Evolutionary conservation across 2,113 vertebrate genomes (phyloP).

Genomic region (Cyprinus carpio): DNA sequence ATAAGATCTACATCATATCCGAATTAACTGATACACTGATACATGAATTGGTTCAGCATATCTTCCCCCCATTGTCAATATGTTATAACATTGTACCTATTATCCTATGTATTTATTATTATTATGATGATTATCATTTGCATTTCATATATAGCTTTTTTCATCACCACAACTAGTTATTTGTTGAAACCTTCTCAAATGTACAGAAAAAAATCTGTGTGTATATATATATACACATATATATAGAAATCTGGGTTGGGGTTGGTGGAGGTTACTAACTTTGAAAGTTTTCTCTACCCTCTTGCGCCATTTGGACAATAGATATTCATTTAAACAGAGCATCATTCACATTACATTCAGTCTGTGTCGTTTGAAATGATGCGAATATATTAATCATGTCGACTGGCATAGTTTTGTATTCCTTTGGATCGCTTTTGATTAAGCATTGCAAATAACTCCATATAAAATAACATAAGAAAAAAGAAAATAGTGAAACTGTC

Average conservation of each 20-base stretch:
- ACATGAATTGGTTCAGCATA: neutral
- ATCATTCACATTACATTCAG: neutral
- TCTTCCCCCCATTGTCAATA: neutral
- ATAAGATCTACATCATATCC: neutral
- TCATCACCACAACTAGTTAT: neutral
- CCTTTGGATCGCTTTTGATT: neutral
- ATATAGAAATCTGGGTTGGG: no score
- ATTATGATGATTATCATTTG: neutral
- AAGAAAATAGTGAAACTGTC: neutral
- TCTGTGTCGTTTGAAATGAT: neutral
- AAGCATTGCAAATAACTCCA: neutral
- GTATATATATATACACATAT: no score
- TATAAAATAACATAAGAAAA: neutral
- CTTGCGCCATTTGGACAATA: neutral
- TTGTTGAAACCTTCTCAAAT: neutral
- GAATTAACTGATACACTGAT: neutral
- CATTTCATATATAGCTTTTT: neutral
- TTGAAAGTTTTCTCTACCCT: neutral
- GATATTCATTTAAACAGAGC: neutral
- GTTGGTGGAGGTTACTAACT: neutral
- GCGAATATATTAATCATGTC: neutral
- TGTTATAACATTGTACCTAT: neutral
- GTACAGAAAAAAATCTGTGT: no score
- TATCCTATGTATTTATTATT: neutral
- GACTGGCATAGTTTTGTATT: neutral